Base-by-base conservation (phyloP, 2,888 invertebrate genomes). In the Chymomyza amoena region DNA sequence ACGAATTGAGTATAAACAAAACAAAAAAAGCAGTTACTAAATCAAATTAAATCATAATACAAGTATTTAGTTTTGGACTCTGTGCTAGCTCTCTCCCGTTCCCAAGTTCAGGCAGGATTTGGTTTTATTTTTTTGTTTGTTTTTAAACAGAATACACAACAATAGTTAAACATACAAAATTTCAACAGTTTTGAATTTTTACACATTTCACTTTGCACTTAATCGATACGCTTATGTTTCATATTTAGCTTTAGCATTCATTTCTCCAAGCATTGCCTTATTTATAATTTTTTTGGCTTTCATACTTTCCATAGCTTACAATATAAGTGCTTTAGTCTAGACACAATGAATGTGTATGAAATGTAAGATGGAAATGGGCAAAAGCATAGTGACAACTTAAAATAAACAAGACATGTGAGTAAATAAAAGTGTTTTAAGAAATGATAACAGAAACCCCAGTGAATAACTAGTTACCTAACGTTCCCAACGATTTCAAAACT, bases 1-100 rank as follows among this genome's bases (percentile, higher is more conserved):
- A 74, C 67, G 73, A 73, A 84, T 67, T 64, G 66, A 78, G 18
- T 68, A 73, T 50, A 66, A 61, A 66, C 70, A 61, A 69, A 68
- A 20, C n/a, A 45, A 63, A 79, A 69, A 63, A 66, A 75, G 61
- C 60, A 67, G 67, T 66, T 56, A 73, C 64, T 62, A 74, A 73
- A 62, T 76, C 67, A 76, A 73, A 57, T 66, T 51, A 50, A n/a
- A 32, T 61, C 51, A 66, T 36, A 54, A 51, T 20, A 75, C 70
- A 50, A 45, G 9, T 52, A 36, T 75, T 69, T 75, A 66, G 70
- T 72, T 76, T 67, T 81, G 85, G 83, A 91, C 89, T 89, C 90
- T 89, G 87, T 90, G 89, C 90, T 91, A 90, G 91, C 91, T 91
- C 90, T 91, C 91, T 90, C 91, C 92, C 91, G 91, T 90, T 91